phyloP scores from a whole-genome alignment of 2,113 vertebrate genomes.

The Syngnathus floridae region DNA sequence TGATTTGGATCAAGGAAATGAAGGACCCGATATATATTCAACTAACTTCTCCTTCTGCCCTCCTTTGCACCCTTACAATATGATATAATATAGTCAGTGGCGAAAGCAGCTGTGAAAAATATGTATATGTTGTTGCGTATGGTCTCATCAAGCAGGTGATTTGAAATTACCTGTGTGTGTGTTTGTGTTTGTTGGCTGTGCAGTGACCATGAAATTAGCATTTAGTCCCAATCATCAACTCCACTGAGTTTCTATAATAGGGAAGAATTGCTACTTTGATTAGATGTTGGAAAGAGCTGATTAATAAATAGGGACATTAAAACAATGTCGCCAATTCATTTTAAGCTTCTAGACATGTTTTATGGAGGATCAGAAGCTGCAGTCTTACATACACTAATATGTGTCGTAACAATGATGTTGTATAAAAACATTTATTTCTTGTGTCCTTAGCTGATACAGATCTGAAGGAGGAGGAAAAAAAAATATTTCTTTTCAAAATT shows the following conservation, averaged over 20 bases:
- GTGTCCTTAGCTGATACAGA: background rate
- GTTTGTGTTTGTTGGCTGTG: background rate
- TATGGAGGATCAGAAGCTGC: background rate
- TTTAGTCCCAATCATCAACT: background rate
- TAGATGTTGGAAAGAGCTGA: slow-evolving; percentile 1
- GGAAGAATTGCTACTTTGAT: background rate
- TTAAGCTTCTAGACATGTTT: background rate
- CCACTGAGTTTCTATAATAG: background rate
- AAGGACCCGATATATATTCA: too few relatives aligned
- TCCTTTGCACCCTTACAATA: background rate
- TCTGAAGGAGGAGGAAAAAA: background rate
- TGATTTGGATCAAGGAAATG: too few relatives aligned
- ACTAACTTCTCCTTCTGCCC: too few relatives aligned
- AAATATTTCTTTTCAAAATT: background rate
- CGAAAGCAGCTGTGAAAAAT: background rate
- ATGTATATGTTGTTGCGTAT: background rate
- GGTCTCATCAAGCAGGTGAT: background rate
- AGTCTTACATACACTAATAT: background rate
- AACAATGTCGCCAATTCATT: background rate
- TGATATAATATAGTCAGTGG: background rate
- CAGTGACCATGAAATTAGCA: background rate
- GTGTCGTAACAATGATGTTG: background rate
- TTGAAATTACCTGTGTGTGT: background rate
- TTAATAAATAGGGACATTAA: background rate
- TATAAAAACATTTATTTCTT: background rate